Percentiles rank a stretch among this genome's conserved stretches.
Conservation (phyloP, 2,113 vertebrate genomes). For the Anas platyrhynchos region DNA sequence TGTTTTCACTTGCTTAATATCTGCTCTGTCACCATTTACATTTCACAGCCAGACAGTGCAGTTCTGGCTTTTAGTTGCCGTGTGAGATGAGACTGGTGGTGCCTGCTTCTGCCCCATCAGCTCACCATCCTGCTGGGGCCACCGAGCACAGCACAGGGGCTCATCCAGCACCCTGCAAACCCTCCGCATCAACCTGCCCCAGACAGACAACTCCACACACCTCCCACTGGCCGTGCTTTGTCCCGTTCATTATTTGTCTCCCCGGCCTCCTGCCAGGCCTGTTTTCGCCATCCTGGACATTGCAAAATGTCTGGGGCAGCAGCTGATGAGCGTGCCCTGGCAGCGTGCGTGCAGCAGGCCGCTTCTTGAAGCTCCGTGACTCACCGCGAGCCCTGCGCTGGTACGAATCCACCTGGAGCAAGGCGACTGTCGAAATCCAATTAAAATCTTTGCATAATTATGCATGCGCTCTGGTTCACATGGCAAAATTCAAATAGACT, state of each 20-base stretch:
- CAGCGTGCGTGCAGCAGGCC: fast-evolving
- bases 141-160: fast-evolving
- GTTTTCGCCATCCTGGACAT: not conserved
- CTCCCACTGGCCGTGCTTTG: not conserved
- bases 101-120: not conserved
- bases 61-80: not conserved
- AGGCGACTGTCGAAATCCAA: slow-evolving; percentile 11
- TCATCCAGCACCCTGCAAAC: not conserved
- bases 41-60: not conserved
- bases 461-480: not conserved
- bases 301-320: not conserved
- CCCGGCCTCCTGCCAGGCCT: not conserved
- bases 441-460: slow-evolving; percentile 52
- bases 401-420: not conserved
- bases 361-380: not conserved
- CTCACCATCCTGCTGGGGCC: not conserved
- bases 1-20: not conserved
- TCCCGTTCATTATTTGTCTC: not conserved
- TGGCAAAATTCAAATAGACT: slow-evolving; percentile 22
- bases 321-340: not conserved
- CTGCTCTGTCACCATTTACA: not conserved
- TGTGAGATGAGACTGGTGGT: not conserved
- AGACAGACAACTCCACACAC: too few relatives aligned
- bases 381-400: not conserved
- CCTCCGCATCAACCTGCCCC: too few relatives aligned